These are phyloP conservation scores for Nephrotoma appendiculata DNA, from an alignment of 2,888 invertebrate genomes.

Conservation along the genomic window DNA sequence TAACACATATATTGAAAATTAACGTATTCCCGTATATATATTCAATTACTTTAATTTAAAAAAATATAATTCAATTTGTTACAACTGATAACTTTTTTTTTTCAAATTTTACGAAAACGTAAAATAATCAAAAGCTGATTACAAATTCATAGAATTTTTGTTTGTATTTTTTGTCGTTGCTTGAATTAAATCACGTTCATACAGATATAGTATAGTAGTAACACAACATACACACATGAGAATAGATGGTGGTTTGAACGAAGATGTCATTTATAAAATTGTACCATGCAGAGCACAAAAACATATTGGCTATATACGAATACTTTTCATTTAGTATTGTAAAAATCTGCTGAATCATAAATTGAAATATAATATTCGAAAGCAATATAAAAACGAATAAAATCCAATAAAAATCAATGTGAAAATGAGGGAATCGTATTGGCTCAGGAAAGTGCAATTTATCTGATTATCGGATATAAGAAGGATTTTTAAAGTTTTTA, in stretches of 20 bases:
- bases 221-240: not conserved
- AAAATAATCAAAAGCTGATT: not conserved
- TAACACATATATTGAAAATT: not conserved
- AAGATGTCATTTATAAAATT: not conserved
- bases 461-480: not conserved
- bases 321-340: not conserved
- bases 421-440: not conserved
- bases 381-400: not conserved
- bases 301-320: not conserved
- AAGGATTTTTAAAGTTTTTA: too few relatives aligned
- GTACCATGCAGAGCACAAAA: not conserved
- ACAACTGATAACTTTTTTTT: not conserved
- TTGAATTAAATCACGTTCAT: not conserved
- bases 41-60: not conserved
- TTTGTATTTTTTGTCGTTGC: not conserved
- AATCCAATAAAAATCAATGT: not conserved
- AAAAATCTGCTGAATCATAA: not conserved
- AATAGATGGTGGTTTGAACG: not conserved
- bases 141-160: not conserved
- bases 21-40: not conserved
- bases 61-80: not conserved
- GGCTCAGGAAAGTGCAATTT: not conserved
- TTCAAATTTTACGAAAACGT: not conserved
- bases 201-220: not conserved
- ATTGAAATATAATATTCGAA: not conserved